These are phyloP conservation scores for Nipponacmea schrenckii DNA, from an alignment of 2,888 invertebrate genomes.

Conservation along the genomic window DNA sequence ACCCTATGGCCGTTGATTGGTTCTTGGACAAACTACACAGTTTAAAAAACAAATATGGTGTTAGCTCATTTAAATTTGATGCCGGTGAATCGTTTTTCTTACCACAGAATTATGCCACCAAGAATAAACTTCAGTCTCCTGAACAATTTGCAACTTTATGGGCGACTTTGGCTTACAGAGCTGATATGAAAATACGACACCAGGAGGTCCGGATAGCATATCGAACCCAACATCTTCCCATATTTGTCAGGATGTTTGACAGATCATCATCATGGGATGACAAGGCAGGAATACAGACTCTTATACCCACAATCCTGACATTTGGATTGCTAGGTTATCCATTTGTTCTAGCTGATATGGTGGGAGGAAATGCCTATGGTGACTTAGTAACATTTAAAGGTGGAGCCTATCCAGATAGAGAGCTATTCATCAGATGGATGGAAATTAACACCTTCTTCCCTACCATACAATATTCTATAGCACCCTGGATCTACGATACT, in stretches of 20 bases:
- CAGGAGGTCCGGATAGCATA: slow-evolving; percentile 89
- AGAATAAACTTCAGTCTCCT: slow-evolving; percentile 40
- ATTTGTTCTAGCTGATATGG: slow-evolving; percentile 91
- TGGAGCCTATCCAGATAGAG: slow-evolving; percentile 42
- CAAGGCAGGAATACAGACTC: slow-evolving; percentile 78
- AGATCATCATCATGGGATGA: slow-evolving; percentile 88
- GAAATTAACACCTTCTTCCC: slow-evolving; percentile 89
- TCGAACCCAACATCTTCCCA: slow-evolving; percentile 83
- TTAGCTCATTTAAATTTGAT: slow-evolving; percentile 84
- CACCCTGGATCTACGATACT: slow-evolving; percentile 68
- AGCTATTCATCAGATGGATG: slow-evolving; percentile 81
- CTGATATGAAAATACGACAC: slow-evolving; percentile 65
- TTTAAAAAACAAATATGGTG: slow-evolving; percentile 75
- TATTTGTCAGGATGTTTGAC: slow-evolving; percentile 80
- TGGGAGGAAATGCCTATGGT: slow-evolving; percentile 59
- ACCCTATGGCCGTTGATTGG: slow-evolving; percentile 85
- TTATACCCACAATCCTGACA: slow-evolving; percentile 81
- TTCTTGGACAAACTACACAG: slow-evolving; percentile 75
- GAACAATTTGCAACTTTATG: slow-evolving; percentile 51
- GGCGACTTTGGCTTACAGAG: slow-evolving; percentile 47
- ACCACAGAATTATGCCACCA: slow-evolving; percentile 44
- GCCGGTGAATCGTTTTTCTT: slow-evolving; percentile 72
- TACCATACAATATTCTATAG: slow-evolving; percentile 83
- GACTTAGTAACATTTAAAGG: slow-evolving; percentile 22
- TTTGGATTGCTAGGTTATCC: slow-evolving; percentile 74